Percentiles rank a stretch among this genome's conserved stretches.
Evolutionary conservation across 2,888 invertebrate species (phyloP).

Genomic region (Seladonia tumulorum): DNA sequence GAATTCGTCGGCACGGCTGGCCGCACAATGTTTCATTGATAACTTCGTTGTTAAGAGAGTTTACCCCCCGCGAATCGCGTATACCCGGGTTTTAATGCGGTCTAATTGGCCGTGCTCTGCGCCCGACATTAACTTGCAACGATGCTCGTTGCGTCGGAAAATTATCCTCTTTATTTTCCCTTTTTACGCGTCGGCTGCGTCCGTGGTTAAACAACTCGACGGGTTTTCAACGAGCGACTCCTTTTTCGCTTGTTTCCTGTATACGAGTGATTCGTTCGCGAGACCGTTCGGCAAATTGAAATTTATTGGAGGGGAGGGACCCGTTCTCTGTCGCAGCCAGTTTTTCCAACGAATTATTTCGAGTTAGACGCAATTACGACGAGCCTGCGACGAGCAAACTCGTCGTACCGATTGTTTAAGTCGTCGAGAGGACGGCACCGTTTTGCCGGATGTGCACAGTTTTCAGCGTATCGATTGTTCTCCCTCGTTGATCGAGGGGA

Average conservation of each 20-base stretch:
- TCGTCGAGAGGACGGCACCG: not conserved
- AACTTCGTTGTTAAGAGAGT: conserved; percentile 17
- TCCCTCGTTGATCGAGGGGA: not conserved
- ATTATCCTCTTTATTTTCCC: not conserved
- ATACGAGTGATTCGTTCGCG: not conserved
- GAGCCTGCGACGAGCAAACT: not conserved
- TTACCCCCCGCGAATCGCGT: not conserved
- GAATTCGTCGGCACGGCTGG: not conserved
- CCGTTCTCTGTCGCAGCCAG: not conserved
- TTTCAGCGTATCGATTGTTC: not conserved
- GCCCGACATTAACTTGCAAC: not conserved
- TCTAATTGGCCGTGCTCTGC: conserved; percentile 15
- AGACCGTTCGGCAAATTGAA: too few relatives aligned
- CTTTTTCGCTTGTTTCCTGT: not conserved
- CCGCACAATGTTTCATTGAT: conserved; percentile 5
- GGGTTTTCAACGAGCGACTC: not conserved
- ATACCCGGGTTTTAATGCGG: not conserved
- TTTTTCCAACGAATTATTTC: not conserved
- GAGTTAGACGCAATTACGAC: not conserved
- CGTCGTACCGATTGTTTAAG: not conserved
- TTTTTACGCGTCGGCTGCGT: not conserved
- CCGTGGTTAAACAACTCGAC: not conserved
- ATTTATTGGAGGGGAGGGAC: too few relatives aligned
- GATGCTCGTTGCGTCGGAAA: not conserved
- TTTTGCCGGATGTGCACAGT: too few relatives aligned